Evolutionary conservation across 2,888 invertebrate species (phyloP).

Genomic region (Muscina levida): DNA sequence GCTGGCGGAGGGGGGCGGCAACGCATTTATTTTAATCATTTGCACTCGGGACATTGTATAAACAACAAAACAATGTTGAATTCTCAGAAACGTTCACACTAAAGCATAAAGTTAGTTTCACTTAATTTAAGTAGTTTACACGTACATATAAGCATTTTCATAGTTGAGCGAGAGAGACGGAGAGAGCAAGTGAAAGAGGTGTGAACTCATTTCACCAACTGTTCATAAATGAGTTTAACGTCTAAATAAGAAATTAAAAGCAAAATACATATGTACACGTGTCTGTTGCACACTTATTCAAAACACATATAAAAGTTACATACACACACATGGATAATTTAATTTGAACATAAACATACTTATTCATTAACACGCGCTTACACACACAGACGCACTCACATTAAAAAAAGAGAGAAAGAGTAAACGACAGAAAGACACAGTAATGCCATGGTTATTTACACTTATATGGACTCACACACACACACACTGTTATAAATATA

Average conservation of each 20-base stretch:
- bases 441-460: background rate
- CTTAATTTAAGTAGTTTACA: no score
- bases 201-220: no score
- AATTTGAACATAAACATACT: background rate
- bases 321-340: no score
- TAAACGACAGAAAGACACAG: background rate
- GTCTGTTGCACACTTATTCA: background rate
- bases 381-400: background rate
- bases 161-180: no score
- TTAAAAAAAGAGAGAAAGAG: background rate
- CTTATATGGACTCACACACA: background rate
- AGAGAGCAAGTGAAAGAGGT: no score
- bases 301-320: slow-evolving; percentile 19
- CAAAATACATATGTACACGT: background rate
- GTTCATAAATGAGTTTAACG: background rate
- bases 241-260: background rate
- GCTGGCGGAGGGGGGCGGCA: no score
- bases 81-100: no score
- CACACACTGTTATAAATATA: background rate
- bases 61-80: no score
- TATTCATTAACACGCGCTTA: background rate
- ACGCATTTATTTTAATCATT: no score
- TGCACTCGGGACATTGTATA: no score
- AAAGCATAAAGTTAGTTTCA: no score
- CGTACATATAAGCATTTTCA: no score